Evolutionary conservation across 2,888 invertebrate genomes (phyloP), one percentile per base, ranked within the genome.

Genomic region (Rhyacophila evoluta): DNA sequence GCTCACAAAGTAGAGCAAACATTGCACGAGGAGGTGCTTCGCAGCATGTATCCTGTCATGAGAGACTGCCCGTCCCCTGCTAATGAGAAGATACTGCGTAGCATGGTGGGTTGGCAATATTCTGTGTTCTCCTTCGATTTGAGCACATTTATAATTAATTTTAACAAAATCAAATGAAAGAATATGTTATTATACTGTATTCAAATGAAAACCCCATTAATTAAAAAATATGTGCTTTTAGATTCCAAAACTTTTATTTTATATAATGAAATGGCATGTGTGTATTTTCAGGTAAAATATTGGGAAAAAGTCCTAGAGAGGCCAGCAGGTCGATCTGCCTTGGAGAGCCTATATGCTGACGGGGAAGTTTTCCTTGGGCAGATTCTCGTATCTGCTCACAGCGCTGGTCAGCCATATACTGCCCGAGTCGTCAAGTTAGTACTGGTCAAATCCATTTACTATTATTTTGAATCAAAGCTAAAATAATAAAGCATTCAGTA

Each of bases 261-360:
- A n/a, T n/a, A n/a, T n/a, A n/a, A n/a, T n/a, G n/a, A n/a, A n/a
- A n/a, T n/a, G n/a, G n/a, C n/a, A n/a, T n/a, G 11, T 10, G 15
- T 92, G 55, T 91, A 92, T 81, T 92, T 92, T 81, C 92, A 95
- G 88, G 89, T 96, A 25, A 94, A 94, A 84, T 97, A 96, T 84
- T 94, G 97, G 92, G 96, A 97, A 85, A 93, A 93, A 84, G 92
- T 97, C 82, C 86, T 98, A 25, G 97, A 97, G 75, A 95, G 95
- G 81, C 91, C 94, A 0, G 92, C 94, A 0, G 97, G 97, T 0
- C 91, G 95, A 81, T 92, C 93, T 84, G 97, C 97, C 0, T 92
- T 97, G 84, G 94, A 96, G 84, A 91, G 92, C 78, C 96, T 97
- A 84, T 97, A 97, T 84, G 92, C 91, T 1, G 89, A 91, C 0